Conservation (phyloP, 2,797 vertebrate species). For the Poliocrania exsul region DNA sequence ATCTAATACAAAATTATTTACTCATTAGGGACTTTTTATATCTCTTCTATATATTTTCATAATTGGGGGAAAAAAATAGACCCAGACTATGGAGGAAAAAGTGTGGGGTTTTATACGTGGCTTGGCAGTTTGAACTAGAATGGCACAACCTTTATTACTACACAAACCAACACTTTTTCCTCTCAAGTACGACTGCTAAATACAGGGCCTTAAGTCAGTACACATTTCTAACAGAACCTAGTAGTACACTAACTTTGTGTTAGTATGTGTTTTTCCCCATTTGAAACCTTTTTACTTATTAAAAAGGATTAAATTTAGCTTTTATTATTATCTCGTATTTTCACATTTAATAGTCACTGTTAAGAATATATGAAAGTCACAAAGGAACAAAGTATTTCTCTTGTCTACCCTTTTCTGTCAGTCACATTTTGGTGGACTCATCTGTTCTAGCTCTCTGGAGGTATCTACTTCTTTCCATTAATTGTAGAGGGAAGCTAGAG, state of each 20-base stretch:
- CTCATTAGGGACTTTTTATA: not conserved
- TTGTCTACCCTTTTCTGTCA: not conserved
- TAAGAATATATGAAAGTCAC: not conserved
- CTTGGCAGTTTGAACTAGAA: not conserved
- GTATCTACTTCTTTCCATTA: not conserved
- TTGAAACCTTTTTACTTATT: not conserved
- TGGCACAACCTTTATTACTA: not conserved
- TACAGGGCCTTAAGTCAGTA: not conserved
- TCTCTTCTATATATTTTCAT: not conserved
- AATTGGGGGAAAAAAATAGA: not conserved
- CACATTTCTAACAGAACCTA: not conserved
- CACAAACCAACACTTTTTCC: not conserved
- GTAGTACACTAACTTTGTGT: not conserved
- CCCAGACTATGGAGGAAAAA: not conserved
- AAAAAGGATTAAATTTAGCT: not conserved
- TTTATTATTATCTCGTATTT: not conserved
- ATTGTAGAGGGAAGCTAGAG: not conserved
- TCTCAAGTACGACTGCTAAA: not conserved
- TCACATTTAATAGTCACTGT: not conserved
- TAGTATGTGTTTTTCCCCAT: not conserved
- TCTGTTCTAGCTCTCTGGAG: not conserved
- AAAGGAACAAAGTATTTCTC: not conserved
- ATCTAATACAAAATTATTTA: not conserved
- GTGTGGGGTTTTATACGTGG: not conserved
- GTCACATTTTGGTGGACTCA: not conserved